Evolutionary conservation across 2,113 vertebrate genomes (phyloP).

Genomic region (Myiagra hebetior): DNA sequence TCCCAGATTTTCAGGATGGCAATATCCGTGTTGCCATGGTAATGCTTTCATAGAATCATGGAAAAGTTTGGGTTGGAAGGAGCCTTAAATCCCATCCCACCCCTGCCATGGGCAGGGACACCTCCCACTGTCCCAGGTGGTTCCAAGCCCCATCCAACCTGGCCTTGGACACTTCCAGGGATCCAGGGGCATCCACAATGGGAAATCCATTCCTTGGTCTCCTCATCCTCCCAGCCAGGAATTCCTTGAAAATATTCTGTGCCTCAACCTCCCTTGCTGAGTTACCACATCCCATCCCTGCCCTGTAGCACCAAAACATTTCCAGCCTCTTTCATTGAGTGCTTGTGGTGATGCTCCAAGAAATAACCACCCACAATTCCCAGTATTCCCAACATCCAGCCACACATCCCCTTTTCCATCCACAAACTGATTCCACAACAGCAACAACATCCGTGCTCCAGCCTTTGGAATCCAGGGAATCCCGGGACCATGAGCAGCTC

Average conservation of each 20-base stretch:
- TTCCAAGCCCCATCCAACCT: not conserved
- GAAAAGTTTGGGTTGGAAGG: not conserved
- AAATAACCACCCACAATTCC: not conserved
- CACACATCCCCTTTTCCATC: not conserved
- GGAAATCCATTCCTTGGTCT: not conserved
- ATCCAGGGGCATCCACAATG: not conserved
- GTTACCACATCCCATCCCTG: not conserved
- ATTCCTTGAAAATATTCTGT: not conserved
- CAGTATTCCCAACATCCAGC: not conserved
- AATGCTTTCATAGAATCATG: too few relatives aligned
- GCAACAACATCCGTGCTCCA: not conserved
- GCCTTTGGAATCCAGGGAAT: not conserved
- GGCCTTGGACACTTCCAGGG: not conserved
- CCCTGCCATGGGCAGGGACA: not conserved
- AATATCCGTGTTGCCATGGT: rapidly evolving
- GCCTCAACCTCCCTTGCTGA: not conserved
- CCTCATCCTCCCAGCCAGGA: rapidly evolving
- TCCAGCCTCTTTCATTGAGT: not conserved
- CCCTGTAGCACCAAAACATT: not conserved
- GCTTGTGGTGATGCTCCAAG: not conserved
- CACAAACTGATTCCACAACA: not conserved
- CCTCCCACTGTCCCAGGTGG: not conserved
- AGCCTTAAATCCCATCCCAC: not conserved
- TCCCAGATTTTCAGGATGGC: not conserved
- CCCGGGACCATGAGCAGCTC: not conserved